These are phyloP conservation scores for Diplolepis rosae DNA, from an alignment of 2,888 invertebrate species.

Conservation along the genomic window DNA sequence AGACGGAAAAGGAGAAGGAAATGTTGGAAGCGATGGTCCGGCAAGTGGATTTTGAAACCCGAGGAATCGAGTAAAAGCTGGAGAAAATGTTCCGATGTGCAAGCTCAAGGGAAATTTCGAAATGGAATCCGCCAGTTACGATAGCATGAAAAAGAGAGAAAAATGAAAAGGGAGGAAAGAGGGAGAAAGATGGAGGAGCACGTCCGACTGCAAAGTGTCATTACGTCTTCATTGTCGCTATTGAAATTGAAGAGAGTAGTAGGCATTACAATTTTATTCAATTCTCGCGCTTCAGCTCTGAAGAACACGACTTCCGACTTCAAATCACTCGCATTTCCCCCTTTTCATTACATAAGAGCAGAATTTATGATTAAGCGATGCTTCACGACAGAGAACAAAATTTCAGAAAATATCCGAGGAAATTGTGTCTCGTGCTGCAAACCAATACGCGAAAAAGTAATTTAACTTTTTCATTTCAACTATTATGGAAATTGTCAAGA, in stretches of 20 bases:
- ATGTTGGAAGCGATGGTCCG: conserved; percentile 19
- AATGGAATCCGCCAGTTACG: conserved; percentile 27
- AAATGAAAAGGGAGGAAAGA: not conserved
- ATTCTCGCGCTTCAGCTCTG: conserved; percentile 16
- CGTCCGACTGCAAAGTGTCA: conserved; percentile 28
- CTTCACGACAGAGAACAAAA: not conserved
- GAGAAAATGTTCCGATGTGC: conserved; percentile 22
- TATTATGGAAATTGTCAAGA: too few species aligned
- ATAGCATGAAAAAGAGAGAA: not conserved
- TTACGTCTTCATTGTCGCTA: conserved; percentile 29
- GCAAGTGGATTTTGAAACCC: conserved; percentile 25
- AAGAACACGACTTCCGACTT: conserved; percentile 28
- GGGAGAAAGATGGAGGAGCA: not conserved
- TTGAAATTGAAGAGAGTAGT: conserved; percentile 24
- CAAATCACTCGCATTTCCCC: conserved; percentile 19
- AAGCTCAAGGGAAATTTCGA: conserved; percentile 28
- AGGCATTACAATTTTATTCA: conserved; percentile 25
- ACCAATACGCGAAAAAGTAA: too few species aligned
- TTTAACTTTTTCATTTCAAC: too few species aligned
- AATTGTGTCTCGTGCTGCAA: not conserved
- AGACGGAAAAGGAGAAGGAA: not conserved
- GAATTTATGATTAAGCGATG: conserved; percentile 11
- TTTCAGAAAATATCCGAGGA: not conserved
- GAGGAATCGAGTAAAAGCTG: conserved; percentile 17
- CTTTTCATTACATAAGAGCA: conserved; percentile 6